Base-by-base conservation (phyloP, 1,140 invertebrate species). In the Leptinotarsa defecta region DNA sequence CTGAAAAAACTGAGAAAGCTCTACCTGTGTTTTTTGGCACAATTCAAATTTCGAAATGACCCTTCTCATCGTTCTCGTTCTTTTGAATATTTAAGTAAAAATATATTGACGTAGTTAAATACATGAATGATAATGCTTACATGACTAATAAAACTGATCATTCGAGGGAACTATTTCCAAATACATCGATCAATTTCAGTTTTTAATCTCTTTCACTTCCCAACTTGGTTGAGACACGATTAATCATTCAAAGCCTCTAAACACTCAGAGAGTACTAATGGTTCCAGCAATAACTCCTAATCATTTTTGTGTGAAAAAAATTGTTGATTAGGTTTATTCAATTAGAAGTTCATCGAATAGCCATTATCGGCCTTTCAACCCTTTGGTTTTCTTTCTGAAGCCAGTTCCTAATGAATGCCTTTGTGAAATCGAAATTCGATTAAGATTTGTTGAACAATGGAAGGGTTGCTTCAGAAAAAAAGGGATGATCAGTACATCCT, bases 391-490 rank as follows among this genome's bases (percentile, higher is more conserved):
- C 67, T 49, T 68, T 68, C 43, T 68, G n/a, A n/a, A 43, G 67
- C 67, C 43, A 43, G 24, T 34, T 19, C 43, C 43, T 68, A 68
- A 68, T 68, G 67, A 68, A 68, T 48, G n/a, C 67, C 67, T 68
- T 68, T 68, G 67, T 43, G 43, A 68, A 68, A 43, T 68, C 4
- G 67, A 43, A 68, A 68, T 34, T 68, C 67, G 67, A 68, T 68
- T 68, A 68, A 48, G 67, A 68, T 68, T 68, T 48, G 15, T 68
- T n/a, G 67, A 68, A 68, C 67, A 68, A 68, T 68, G n/a, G 67
- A 68, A 68, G 67, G 67, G 67, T 68, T 68, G 34, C 15, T 68
- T 68, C n/a, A 19, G 49, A 15, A 68, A 68, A 68, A 68, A 68
- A 34, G 11, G 67, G 67, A 68, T 68, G 67, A 49, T 68, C 24